These are phyloP conservation scores for Azemiops feae DNA, from an alignment of 2,113 vertebrate genomes.

Conservation along the genomic window DNA sequence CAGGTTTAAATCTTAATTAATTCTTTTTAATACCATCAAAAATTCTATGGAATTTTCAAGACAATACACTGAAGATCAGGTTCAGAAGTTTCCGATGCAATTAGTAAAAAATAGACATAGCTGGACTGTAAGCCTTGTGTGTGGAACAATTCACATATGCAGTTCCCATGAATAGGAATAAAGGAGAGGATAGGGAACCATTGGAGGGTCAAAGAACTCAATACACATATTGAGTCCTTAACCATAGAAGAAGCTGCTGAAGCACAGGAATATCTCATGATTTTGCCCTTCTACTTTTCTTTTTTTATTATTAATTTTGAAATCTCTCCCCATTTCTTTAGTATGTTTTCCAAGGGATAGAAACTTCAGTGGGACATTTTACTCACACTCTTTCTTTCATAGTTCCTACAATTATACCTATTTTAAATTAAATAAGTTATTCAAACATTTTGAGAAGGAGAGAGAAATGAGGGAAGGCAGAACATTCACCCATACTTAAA, in stretches of 20 bases:
- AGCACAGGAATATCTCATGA: neutral
- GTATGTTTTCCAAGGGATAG: neutral
- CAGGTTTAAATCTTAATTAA: neutral
- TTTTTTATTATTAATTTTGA: neutral
- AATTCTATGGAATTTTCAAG: neutral
- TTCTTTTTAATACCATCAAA: too few relatives aligned
- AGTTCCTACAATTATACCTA: neutral
- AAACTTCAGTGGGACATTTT: neutral
- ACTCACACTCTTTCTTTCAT: neutral
- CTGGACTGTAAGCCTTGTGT: neutral
- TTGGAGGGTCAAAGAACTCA: neutral
- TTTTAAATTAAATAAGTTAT: neutral
- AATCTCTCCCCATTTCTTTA: neutral
- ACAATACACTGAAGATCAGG: neutral
- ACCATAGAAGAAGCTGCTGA: neutral
- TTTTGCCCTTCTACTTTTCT: neutral
- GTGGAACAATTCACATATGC: neutral
- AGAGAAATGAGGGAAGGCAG: neutral
- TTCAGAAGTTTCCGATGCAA: neutral
- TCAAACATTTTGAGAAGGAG: neutral
- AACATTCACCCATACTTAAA: neutral
- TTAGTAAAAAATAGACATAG: neutral
- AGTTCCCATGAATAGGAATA: neutral
- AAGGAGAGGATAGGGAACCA: neutral
- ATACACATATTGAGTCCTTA: neutral